Evolutionary conservation across 2,888 invertebrate genomes (phyloP), one percentile per base, ranked within the genome.

Genomic region (Apamea epomidion): DNA sequence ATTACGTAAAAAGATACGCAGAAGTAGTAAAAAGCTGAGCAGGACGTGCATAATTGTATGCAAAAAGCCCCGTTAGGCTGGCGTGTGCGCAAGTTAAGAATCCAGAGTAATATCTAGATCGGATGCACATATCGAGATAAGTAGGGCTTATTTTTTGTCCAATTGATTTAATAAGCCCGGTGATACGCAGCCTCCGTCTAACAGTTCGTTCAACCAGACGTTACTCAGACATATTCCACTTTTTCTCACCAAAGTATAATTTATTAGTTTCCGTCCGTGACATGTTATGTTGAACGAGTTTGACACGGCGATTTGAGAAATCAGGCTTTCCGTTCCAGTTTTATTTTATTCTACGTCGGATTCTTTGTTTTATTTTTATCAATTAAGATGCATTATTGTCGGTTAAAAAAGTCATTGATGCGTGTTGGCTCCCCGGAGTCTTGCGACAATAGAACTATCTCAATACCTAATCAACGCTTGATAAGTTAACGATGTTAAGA

Each of bases 41-140:
- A 74, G 77, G 78, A 79, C 71, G 78, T 76, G 79, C 70, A 79
- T 81, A 82, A 81, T 74, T 77, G 62, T 80, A 83, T 88, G 83
- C 83, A 79, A 62, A 78, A 83, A 84, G 78, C 79, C 80, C 94
- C 93, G 94, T 94, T 94, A 92, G 87, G 76, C 76, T 89, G 85
- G 92, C 90, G 92, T 92, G 88, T 91, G 89, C 88, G 87, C 88
- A 88, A 62, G 79, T 83, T 78, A 75, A 68, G 8, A 67, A 81
- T 89, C 84, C 70, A 84, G 82, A 83, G 68, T 78, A 80, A 81
- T 87, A 83, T 77, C 83, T 78, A 79, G 81, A 87, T 90, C 80
- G 82, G 80, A 85, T 82, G 85, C 85, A 83, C 82, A 70, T 76
- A 85, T 84, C 68, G 76, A 79, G 75, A 76, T 75, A 88, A 88